Base-by-base conservation (phyloP, 1,140 invertebrate species). In the Bombyx mandarina region DNA sequence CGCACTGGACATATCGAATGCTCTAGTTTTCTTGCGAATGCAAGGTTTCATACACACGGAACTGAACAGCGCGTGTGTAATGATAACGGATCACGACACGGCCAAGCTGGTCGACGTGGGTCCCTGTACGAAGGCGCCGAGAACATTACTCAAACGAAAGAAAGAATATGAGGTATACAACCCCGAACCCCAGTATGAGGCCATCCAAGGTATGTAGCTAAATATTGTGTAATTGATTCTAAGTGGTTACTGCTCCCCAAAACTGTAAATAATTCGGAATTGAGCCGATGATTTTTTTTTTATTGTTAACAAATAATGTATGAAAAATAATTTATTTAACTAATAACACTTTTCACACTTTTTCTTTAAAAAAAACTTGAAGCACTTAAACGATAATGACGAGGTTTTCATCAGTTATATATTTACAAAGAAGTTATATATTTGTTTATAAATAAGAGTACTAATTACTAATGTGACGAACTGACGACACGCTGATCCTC, bases 11-110 rank as follows among this genome's bases (percentile, higher is more conserved):
- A 73, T 88, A 6, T 76, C 82, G 2, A 81, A 76, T 45, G 87
- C 87, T 0, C 60, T 88, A 7, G 66, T 77, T 6, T 86, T 86
- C 69, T 71, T 88, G 6, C 68, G 74, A 1, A 85, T 82, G 77
- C 85, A 88, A 60, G 79, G 77, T 12, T 88, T 75, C 62, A 49
- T 88, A 1, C 87, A 88, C 71, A 82, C 84, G 1, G 77, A 72
- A 9, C 57, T 88, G 4, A 78, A 62, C 57, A 88, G 87, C 62
- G 63, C 67, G 12, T 63, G 69, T 12, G 66, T 88, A 5, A 73
- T 82, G 64, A 59, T 88, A 4, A 86, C 84, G 0, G 59, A 63
- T 35, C 76, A 80, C n/a, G 80, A 82, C 46, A 67, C 80, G 0
- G 87, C 84, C 9, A 88, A 88, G 64, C 51, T 88, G 1, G 73